Conservation (phyloP, 2,888 invertebrate genomes). For the Drosophila engyochracea region DNA sequence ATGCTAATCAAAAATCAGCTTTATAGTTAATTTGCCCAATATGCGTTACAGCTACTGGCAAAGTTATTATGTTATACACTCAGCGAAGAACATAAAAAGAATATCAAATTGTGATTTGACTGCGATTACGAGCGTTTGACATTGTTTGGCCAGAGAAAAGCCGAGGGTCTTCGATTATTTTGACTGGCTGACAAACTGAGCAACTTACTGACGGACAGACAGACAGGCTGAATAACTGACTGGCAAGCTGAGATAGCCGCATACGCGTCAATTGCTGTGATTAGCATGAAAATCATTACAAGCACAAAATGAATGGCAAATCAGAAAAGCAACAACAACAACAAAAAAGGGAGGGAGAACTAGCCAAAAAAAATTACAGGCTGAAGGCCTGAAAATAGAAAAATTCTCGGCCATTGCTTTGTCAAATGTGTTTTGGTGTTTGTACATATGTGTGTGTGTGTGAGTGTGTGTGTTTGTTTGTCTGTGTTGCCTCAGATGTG, state of each 20-base stretch:
- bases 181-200: conserved; percentile 38
- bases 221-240: conserved; percentile 9
- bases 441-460: conserved; percentile 42
- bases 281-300: conserved; percentile 79
- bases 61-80: conserved; percentile 34
- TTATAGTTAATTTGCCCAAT: conserved; percentile 27
- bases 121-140: conserved; percentile 45
- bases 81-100: conserved; percentile 47
- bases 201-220: conserved; percentile 6
- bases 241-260: conserved; percentile 46
- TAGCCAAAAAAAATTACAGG: conserved; percentile 30
- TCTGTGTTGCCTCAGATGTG: conserved; percentile 64
- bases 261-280: conserved; percentile 79
- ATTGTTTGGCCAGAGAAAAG: conserved; percentile 28
- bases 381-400: conserved; percentile 64
- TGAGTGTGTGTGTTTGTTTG: not conserved
- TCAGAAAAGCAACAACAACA: conserved; percentile 49
- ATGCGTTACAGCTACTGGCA: conserved; percentile 31
- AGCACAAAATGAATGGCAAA: conserved; percentile 74
- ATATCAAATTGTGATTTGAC: conserved; percentile 61
- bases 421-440: conserved; percentile 75
- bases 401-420: conserved; percentile 60
- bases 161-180: conserved; percentile 29
- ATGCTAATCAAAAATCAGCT: conserved; percentile 50
- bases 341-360: conserved; percentile 3